Percentiles rank a stretch among this genome's conserved stretches.
phyloP scores from a whole-genome alignment of 2,888 invertebrate genomes.

The Dioctria rufipes region DNA sequence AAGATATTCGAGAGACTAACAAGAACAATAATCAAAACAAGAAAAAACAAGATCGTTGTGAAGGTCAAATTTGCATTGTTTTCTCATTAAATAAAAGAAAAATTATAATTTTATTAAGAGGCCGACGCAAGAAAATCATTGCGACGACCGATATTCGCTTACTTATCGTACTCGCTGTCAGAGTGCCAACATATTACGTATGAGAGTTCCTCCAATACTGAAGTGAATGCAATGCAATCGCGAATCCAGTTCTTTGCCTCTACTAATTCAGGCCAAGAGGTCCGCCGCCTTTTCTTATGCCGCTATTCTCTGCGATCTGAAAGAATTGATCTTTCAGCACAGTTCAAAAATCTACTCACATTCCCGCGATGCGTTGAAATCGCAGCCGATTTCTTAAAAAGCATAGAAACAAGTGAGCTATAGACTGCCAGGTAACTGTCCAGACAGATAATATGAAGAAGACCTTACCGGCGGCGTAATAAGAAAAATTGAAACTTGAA shows the following conservation, averaged over 20 bases:
- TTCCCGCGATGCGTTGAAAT: slow-evolving; percentile 47
- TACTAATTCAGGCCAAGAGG: slow-evolving; percentile 49
- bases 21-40: background rate
- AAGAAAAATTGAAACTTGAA: slow-evolving; percentile 51
- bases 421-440: slow-evolving; percentile 48
- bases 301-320: slow-evolving; percentile 41
- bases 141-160: slow-evolving; percentile 6
- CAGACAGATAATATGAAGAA: slow-evolving; percentile 46
- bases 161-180: background rate
- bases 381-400: slow-evolving; percentile 11
- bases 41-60: background rate
- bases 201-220: background rate
- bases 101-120: slow-evolving; percentile 47
- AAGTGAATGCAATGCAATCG: background rate
- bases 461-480: slow-evolving; percentile 52
- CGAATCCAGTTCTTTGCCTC: slow-evolving; percentile 43
- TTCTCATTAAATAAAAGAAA: slow-evolving; percentile 50
- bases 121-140: slow-evolving; percentile 2
- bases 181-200: slow-evolving; percentile 9
- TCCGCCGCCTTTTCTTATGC: slow-evolving; percentile 29
- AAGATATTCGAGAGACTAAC: background rate
- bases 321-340: slow-evolving; percentile 52
- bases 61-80: slow-evolving; percentile 52
- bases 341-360: slow-evolving; percentile 49
- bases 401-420: slow-evolving; percentile 5